A percentile compares a stretch with the other conserved stretches of the same genome.
phyloP scores from a whole-genome alignment of 2,113 vertebrate genomes.

The Tinamus guttatus region DNA sequence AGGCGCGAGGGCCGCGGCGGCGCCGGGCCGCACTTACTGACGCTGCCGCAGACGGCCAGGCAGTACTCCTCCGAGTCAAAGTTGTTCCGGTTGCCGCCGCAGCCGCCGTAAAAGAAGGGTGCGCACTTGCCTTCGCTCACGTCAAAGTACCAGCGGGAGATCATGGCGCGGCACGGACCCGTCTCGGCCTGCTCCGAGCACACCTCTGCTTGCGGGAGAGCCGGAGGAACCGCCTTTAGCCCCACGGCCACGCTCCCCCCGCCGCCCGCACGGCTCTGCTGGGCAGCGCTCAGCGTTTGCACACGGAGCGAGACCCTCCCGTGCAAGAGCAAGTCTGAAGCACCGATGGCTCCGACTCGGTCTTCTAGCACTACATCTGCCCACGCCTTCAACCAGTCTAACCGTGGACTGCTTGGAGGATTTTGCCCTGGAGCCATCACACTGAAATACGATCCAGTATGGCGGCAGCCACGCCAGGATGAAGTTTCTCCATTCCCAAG shows the following conservation, averaged over 20 bases:
- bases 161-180: slow-evolving; percentile 94
- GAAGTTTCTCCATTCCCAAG: background rate
- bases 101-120: slow-evolving; percentile 98
- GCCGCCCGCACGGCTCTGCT: too few relatives aligned
- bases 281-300: too few relatives aligned
- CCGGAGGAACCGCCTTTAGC: slow-evolving; percentile 83
- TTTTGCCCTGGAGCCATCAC: background rate
- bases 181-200: slow-evolving; percentile 96
- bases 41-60: slow-evolving; percentile 96
- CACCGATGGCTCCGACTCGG: background rate
- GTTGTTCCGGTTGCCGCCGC: slow-evolving; percentile 99
- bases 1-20: background rate
- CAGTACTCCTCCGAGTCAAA: slow-evolving; percentile 99
- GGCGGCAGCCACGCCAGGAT: background rate
- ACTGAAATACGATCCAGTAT: background rate
- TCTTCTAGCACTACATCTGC: background rate
- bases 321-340: too few relatives aligned
- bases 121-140: slow-evolving; percentile 89
- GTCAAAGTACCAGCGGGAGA: slow-evolving; percentile 99
- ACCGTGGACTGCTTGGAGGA: background rate
- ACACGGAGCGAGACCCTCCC: too few relatives aligned
- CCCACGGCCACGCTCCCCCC: too few relatives aligned
- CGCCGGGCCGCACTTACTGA: slow-evolving; percentile 90
- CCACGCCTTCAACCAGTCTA: background rate
- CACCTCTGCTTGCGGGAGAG: slow-evolving; percentile 91